Evolutionary conservation across 2,888 invertebrate genomes (phyloP).

Genomic region (Elysia crispata): DNA sequence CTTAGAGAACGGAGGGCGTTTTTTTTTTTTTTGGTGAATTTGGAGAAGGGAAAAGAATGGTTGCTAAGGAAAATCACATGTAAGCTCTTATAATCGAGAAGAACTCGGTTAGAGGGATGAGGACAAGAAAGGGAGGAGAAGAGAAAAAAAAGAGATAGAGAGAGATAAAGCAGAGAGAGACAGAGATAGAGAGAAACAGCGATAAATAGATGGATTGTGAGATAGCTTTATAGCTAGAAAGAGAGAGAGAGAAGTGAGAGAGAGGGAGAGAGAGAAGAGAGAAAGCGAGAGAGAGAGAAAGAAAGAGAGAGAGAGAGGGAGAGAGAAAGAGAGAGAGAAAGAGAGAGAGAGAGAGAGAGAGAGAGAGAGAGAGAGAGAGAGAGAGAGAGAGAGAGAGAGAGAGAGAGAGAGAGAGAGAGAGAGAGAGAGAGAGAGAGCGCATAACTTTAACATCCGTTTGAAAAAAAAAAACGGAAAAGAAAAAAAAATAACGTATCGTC

Average conservation of each 20-base stretch:
- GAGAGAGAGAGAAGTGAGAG: not conserved
- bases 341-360: not conserved
- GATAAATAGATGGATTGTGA: not conserved
- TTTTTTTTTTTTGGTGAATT: too few species aligned
- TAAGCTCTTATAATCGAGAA: too few species aligned
- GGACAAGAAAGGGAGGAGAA: too few species aligned
- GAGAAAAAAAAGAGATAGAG: too few species aligned
- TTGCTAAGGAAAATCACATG: too few species aligned
- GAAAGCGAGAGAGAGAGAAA: not conserved
- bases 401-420: not conserved
- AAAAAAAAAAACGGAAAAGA: not conserved
- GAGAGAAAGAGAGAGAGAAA: not conserved
- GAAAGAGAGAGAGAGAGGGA: not conserved
- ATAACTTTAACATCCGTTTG: not conserved
- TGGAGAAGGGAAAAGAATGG: too few species aligned
- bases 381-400: not conserved
- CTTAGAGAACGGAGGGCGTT: too few species aligned
- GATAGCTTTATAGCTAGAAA: not conserved
- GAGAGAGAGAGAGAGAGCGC: not conserved
- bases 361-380: too few species aligned
- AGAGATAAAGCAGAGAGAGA: not conserved
- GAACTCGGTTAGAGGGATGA: too few species aligned
- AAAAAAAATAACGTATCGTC: too few species aligned
- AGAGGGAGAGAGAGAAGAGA: not conserved
- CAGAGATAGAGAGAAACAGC: constrained; percentile 12